These are phyloP conservation scores for Lobophora halterata DNA, from an alignment of 2,888 invertebrate species.

Conservation along the genomic window DNA sequence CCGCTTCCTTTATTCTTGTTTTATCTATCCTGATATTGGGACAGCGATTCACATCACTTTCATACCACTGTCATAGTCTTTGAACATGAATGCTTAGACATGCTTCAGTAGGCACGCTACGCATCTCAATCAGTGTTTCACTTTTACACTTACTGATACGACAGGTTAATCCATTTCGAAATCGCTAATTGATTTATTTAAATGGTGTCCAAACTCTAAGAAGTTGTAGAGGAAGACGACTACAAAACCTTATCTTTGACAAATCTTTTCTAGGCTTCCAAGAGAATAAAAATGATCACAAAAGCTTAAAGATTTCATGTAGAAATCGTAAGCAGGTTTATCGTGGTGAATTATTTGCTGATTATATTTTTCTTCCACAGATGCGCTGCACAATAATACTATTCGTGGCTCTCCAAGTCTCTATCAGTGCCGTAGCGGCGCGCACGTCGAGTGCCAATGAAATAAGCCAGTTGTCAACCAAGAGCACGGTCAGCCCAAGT, in stretches of 20 bases:
- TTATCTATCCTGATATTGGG: neutral
- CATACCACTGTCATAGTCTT: slow-evolving; percentile 10
- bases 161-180: slow-evolving; percentile 12
- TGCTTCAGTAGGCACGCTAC: slow-evolving; percentile 26
- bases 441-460: slow-evolving; percentile 58
- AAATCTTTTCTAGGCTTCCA: no score
- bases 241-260: no score
- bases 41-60: slow-evolving; percentile 9
- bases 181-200: slow-evolving; percentile 5
- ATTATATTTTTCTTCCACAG: slow-evolving; percentile 41
- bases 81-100: slow-evolving; percentile 27
- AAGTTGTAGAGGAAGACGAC: no score
- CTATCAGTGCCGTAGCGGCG: slow-evolving; percentile 50
- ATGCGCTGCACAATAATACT: slow-evolving; percentile 43
- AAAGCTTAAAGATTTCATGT: no score
- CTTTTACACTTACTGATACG: slow-evolving; percentile 33
- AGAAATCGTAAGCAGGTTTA: no score
- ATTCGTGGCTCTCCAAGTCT: slow-evolving; percentile 36
- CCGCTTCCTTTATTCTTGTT: no score
- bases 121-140: slow-evolving; percentile 37
- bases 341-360: neutral
- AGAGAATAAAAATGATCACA: no score
- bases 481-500: slow-evolving; percentile 37
- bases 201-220: no score
- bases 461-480: slow-evolving; percentile 50